Evolutionary conservation across 1,140 invertebrate genomes (phyloP).

Genomic region (Octopus sinensis): DNA sequence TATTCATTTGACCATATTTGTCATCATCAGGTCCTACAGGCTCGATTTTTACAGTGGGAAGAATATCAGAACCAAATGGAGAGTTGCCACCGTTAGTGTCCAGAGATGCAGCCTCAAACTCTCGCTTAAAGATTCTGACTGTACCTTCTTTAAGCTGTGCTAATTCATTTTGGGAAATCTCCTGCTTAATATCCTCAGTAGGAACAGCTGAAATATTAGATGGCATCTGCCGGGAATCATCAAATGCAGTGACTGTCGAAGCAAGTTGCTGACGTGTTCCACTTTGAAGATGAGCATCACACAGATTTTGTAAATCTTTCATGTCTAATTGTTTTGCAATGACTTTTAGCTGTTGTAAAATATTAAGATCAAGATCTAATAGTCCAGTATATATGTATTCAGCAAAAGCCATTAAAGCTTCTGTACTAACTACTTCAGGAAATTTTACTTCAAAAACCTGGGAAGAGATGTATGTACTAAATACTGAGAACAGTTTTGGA

Average conservation of each 20-base stretch:
- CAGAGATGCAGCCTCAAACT: neutral
- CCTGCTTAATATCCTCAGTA: neutral
- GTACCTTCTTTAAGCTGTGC: neutral
- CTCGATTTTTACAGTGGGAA: neutral
- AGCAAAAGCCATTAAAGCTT: neutral
- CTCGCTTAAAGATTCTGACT: neutral
- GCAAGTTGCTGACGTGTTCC: neutral
- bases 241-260: neutral
- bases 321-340: neutral
- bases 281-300: neutral
- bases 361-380: neutral
- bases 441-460: neutral
- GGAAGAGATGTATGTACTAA: neutral
- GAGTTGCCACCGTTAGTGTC: neutral
- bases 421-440: neutral
- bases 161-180: neutral
- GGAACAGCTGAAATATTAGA: neutral
- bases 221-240: neutral
- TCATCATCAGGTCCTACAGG: neutral
- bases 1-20: neutral
- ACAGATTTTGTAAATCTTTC: neutral
- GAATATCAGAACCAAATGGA: neutral
- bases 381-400: conserved; percentile 3
- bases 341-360: too few relatives aligned
- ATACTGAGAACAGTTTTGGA: neutral